Percentiles rank a stretch among this genome's conserved stretches.
Conservation (phyloP, 2,888 invertebrate species). For the Malthinus flaveolus region DNA sequence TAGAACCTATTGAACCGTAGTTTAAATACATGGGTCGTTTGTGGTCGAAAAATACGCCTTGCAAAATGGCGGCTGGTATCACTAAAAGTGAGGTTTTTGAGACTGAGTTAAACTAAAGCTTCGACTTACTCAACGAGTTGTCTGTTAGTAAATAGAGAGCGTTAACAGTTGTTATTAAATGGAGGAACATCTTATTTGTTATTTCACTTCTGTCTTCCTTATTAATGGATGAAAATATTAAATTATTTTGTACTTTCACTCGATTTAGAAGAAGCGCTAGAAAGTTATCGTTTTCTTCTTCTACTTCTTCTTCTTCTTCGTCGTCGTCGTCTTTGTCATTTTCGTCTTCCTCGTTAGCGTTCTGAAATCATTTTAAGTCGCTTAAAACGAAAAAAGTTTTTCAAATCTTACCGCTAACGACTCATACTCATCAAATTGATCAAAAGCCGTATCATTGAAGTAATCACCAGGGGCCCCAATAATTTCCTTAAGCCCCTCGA, state of each 20-base stretch:
- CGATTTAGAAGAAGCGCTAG: neutral
- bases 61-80: conserved; percentile 41
- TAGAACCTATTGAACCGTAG: conserved; percentile 43
- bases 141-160: conserved; percentile 10
- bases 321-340: too few species aligned
- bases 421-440: conserved; percentile 25
- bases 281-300: too few species aligned
- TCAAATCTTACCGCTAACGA: neutral
- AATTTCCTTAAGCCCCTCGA: conserved; percentile 29
- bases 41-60: conserved; percentile 36
- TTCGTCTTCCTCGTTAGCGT: too few species aligned
- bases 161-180: conserved; percentile 6
- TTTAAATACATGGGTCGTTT: conserved; percentile 42
- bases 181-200: neutral
- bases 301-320: too few species aligned
- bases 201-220: too few species aligned
- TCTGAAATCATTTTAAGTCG: too few species aligned
- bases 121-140: conserved; percentile 9
- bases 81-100: conserved; percentile 43
- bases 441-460: conserved; percentile 32
- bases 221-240: neutral
- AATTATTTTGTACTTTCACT: neutral
- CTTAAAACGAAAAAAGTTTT: too few species aligned
- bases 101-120: neutral
- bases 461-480: conserved; percentile 38